phyloP scores from a whole-genome alignment of 1,140 invertebrate species.

The Homalodisca vitripennis region DNA sequence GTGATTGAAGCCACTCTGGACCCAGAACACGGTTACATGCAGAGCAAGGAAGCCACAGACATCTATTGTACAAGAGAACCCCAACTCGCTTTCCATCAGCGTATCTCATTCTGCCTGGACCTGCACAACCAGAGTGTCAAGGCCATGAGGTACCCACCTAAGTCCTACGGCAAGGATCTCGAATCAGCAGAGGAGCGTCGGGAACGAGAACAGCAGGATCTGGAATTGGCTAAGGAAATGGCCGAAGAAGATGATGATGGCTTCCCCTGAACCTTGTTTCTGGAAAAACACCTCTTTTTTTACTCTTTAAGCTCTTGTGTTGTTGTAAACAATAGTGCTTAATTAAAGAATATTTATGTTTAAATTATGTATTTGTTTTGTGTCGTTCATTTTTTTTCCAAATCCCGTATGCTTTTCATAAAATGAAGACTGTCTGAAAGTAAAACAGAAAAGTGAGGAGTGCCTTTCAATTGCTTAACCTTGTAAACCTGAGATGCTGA shows the following conservation, averaged over 20 bases:
- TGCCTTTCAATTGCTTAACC: too few species aligned
- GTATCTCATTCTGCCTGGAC: slow-evolving; percentile 97
- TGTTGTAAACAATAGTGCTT: too few species aligned
- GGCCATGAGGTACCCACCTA: slow-evolving; percentile 99
- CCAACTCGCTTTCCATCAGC: slow-evolving; percentile 94
- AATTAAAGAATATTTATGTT: too few species aligned
- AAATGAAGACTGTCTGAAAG: too few species aligned
- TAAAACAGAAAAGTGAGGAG: too few species aligned
- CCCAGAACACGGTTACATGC: slow-evolving; percentile 94
- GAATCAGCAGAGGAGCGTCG: slow-evolving; percentile 96
- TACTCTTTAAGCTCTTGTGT: background rate
- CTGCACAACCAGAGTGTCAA: slow-evolving; percentile 98
- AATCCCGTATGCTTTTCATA: too few species aligned
- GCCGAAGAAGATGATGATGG: slow-evolving; percentile 98
- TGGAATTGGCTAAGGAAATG: slow-evolving; percentile 98
- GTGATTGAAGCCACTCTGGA: slow-evolving; percentile 98
- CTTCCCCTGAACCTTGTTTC: slow-evolving; percentile 57
- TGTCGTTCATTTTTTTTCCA: too few species aligned
- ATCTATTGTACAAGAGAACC: slow-evolving; percentile 98
- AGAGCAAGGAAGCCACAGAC: slow-evolving; percentile 95
- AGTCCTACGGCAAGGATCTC: slow-evolving; percentile 97
- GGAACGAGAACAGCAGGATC: slow-evolving; percentile 95
- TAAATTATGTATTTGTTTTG: too few species aligned
- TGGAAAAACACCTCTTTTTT: background rate
- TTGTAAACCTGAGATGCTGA: too few species aligned